These are phyloP conservation scores for Megalopta genalis DNA, from an alignment of 1,140 invertebrate species.

Conservation along the genomic window DNA sequence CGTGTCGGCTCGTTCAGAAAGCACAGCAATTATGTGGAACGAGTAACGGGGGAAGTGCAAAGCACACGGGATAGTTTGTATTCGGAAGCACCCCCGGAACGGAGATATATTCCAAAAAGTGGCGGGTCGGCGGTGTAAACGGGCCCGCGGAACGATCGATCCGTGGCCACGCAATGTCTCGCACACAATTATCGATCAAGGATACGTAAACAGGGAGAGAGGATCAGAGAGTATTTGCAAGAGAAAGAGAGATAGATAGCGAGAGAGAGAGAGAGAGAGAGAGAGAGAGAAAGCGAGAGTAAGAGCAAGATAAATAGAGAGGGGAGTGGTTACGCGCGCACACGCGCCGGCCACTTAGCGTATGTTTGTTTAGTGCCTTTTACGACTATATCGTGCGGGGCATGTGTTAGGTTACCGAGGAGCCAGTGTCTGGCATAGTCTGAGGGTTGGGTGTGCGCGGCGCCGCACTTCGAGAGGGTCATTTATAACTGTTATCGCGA, in stretches of 20 bases:
- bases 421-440: constrained; percentile 54
- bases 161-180: not conserved
- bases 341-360: constrained; percentile 52
- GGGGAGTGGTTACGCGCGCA: not conserved
- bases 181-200: constrained; percentile 59
- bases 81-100: not conserved
- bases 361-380: constrained; percentile 66
- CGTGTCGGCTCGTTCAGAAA: not conserved
- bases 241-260: too few relatives aligned
- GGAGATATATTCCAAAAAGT: constrained; percentile 12
- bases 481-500: constrained; percentile 67
- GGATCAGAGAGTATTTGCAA: too few relatives aligned
- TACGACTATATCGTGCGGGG: constrained; percentile 58
- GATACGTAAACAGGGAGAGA: constrained; percentile 34
- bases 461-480: constrained; percentile 63
- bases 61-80: not conserved
- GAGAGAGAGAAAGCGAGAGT: too few relatives aligned
- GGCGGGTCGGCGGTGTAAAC: not conserved
- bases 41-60: not conserved
- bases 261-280: too few relatives aligned
- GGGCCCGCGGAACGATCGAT: not conserved
- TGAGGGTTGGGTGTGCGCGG: constrained; percentile 55
- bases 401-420: constrained; percentile 46
- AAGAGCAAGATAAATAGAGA: too few relatives aligned
- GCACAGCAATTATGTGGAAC: not conserved